These are phyloP conservation scores for Stegophylla sp. DNA, from an alignment of 2,888 invertebrate genomes.

Conservation along the genomic window DNA sequence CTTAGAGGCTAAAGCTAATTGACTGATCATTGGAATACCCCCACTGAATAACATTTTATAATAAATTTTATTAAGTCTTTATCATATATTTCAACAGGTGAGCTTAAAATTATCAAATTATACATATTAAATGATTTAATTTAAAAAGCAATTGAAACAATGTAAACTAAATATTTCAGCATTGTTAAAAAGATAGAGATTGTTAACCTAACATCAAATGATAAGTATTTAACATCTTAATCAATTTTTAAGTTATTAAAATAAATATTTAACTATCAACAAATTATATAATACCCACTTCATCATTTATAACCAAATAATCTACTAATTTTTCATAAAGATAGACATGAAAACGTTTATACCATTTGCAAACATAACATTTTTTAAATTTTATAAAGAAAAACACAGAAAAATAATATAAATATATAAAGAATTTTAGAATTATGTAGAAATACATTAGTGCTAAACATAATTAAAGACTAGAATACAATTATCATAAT, in stretches of 20 bases:
- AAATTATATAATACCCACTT: conserved; percentile 18
- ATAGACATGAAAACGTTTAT: neutral
- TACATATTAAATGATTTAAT: conserved; percentile 24
- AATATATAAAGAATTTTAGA: neutral
- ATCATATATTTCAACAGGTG: conserved; percentile 40
- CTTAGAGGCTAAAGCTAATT: conserved; percentile 43
- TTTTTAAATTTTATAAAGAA: neutral
- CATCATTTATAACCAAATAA: conserved; percentile 26
- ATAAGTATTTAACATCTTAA: neutral
- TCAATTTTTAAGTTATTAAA: neutral
- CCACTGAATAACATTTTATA: conserved; percentile 34
- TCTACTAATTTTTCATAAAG: conserved; percentile 2
- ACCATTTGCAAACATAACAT: conserved; percentile 14
- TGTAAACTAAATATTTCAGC: conserved; percentile 15
- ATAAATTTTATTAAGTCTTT: conserved; percentile 39
- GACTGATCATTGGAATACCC: conserved; percentile 51
- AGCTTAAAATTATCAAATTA: conserved; percentile 25
- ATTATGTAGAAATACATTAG: too few species aligned
- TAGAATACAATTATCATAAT: too few species aligned
- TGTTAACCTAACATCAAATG: neutral
- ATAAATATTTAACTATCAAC: conserved; percentile 14
- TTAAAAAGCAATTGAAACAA: conserved; percentile 19
- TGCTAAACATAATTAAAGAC: too few species aligned
- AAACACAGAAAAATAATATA: neutral
- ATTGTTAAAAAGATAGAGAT: conserved; percentile 19